Conservation (phyloP, 2,113 vertebrate species). For the Fregata magnificens region DNA sequence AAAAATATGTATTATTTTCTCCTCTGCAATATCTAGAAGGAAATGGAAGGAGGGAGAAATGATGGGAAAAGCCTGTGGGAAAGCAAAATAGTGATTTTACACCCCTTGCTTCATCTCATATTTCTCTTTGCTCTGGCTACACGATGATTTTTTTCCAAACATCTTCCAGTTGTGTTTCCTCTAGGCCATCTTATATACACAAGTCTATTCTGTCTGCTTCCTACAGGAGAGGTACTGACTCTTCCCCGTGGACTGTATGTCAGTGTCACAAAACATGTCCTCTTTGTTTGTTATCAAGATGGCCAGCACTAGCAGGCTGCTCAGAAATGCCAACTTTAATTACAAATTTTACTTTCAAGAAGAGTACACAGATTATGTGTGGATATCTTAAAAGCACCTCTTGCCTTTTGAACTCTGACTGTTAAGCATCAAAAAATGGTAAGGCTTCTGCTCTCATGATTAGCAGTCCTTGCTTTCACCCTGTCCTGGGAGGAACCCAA, state of each 20-base stretch:
- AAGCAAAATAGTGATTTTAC: not conserved
- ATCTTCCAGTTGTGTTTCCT: not conserved
- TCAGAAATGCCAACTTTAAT: constrained; percentile 21
- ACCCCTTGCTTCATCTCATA: not conserved
- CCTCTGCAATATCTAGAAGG: not conserved
- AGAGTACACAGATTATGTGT: not conserved
- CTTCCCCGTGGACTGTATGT: not conserved
- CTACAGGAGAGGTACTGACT: not conserved
- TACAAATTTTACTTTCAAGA: not conserved
- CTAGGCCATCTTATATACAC: not conserved
- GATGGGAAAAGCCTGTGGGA: not conserved
- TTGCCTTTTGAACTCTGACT: not conserved
- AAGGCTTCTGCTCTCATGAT: not conserved
- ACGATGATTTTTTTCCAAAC: not conserved
- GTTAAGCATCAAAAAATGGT: not conserved
- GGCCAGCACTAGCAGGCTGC: constrained; percentile 12
- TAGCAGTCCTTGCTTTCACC: not conserved
- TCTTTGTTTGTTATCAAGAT: not conserved
- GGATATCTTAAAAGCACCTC: not conserved
- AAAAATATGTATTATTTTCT: not conserved
- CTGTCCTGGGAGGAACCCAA: constrained; percentile 10
- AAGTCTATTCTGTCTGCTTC: not conserved
- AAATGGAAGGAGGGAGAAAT: not conserved
- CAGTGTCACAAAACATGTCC: constrained; percentile 18
- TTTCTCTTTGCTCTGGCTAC: not conserved